Evolutionary conservation across 2,113 vertebrate species (phyloP).

Genomic region (Nipponia nippon): DNA sequence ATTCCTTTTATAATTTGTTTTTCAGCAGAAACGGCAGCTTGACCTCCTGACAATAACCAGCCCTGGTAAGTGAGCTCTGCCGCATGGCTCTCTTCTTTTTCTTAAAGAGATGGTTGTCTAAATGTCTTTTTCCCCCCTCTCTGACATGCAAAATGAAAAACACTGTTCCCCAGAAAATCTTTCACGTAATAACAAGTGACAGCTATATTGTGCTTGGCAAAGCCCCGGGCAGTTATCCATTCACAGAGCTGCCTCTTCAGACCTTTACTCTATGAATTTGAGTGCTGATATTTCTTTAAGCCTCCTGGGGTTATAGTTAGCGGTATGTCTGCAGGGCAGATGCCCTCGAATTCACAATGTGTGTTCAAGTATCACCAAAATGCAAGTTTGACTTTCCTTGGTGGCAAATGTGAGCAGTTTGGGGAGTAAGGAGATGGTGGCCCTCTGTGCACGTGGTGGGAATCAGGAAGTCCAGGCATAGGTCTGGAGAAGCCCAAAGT

Average conservation of each 20-base stretch:
- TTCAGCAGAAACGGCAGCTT: constrained; percentile 94
- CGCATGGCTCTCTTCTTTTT: not conserved
- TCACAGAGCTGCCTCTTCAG: constrained; percentile 64
- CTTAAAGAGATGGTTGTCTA: constrained; percentile 68
- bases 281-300: constrained; percentile 71
- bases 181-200: constrained; percentile 72
- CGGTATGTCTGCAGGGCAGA: constrained; percentile 59
- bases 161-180: constrained; percentile 69
- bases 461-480: not conserved
- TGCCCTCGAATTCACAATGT: constrained; percentile 36
- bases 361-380: constrained; percentile 55
- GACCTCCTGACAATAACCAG: constrained; percentile 97
- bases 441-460: rapidly evolving
- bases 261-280: constrained; percentile 68
- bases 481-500: not conserved
- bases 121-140: constrained; percentile 44
- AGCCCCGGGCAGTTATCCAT: constrained; percentile 66
- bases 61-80: constrained; percentile 82
- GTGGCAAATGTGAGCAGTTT: not conserved
- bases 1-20: constrained; percentile 75
- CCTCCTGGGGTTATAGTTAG: constrained; percentile 63
- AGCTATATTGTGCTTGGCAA: constrained; percentile 72
- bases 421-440: not conserved
- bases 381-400: constrained; percentile 6
- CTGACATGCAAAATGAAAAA: constrained; percentile 74